Evolutionary conservation across 2,797 vertebrate species (phyloP), one percentile per base, ranked within the genome.

Genomic region (Lacerta viridis): DNA sequence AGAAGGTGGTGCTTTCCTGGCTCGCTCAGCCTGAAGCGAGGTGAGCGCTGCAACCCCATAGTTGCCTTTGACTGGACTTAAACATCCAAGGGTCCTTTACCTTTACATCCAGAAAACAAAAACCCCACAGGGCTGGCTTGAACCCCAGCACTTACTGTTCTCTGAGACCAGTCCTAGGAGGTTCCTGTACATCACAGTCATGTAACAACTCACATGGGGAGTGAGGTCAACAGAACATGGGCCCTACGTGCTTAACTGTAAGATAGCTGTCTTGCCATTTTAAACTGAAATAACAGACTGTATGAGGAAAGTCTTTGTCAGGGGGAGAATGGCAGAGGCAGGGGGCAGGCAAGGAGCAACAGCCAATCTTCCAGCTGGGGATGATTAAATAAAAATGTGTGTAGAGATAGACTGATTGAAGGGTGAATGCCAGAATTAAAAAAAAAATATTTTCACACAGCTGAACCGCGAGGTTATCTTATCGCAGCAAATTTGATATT

Each of bases 371-470:
- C 76, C 81, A 80, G 50, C 59, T 79, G 39, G 59, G 27, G 36
- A n/a, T 84, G 41, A 13, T 84, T 66, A 77, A 80, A 80, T 78
- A 79, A 87, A 84, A 87, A 55, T 88, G 88, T 59, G 36, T 15
- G 87, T 33, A 68, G 74, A 90, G 1, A 1, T 7, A 69, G 90
- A 92, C 50, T 78, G 33, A 92, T 84, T 68, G 61, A 90, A 79
- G 89, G 74, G 23, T 25, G 6, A 36, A 93, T 69, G 90, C 10
- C 89, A n/a, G 17, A 88, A 83, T 89, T 90, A 59, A 7, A 85
- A 79, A 85, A 79, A 89, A 69, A 88, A 75, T 85, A 83, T 88
- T 95, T 93, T 91, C 74, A 36, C 27, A 27, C 10, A 83, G 13
- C 23, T 82, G 15, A 84, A 91, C 0, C 0, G 0, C 1, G 81